These are phyloP conservation scores for Crotalus viridis DNA, from an alignment of 2,113 vertebrate genomes.

Conservation along the genomic window DNA sequence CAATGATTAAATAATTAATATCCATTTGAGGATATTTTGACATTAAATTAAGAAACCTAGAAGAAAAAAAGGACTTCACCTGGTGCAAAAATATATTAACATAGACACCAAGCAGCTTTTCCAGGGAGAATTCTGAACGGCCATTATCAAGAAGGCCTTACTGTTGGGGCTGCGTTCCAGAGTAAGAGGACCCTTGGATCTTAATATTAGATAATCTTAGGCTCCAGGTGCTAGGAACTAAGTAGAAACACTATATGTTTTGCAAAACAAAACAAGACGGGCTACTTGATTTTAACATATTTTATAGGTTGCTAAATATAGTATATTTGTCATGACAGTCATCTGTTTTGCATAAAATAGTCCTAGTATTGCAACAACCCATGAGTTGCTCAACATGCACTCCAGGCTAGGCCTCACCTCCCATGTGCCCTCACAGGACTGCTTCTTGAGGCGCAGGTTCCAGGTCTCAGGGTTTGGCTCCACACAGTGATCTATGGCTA, in stretches of 20 bases:
- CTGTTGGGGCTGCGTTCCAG: background rate
- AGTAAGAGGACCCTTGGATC: background rate
- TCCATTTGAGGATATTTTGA: background rate
- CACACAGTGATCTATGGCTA: conserved; percentile 95
- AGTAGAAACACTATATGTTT: background rate
- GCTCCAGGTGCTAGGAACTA: background rate
- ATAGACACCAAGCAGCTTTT: too few relatives aligned
- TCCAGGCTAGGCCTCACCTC: conserved; percentile 79
- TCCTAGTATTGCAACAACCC: background rate
- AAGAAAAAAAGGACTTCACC: background rate
- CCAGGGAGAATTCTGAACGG: too few relatives aligned
- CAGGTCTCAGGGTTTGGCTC: conserved; percentile 93
- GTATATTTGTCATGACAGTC: too few relatives aligned
- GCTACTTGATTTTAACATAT: background rate
- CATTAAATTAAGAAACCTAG: background rate
- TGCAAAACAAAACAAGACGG: background rate
- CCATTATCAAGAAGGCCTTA: background rate
- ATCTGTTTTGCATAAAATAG: background rate
- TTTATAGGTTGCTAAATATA: background rate
- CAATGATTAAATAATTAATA: background rate
- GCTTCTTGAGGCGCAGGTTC: conserved; percentile 95
- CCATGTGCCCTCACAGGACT: conserved; percentile 93
- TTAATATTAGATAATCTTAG: background rate
- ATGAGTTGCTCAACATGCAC: too few relatives aligned
- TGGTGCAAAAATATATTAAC: background rate